These are phyloP conservation scores for Pyrgus malvae DNA, from an alignment of 2,888 invertebrate species.

Conservation along the genomic window DNA sequence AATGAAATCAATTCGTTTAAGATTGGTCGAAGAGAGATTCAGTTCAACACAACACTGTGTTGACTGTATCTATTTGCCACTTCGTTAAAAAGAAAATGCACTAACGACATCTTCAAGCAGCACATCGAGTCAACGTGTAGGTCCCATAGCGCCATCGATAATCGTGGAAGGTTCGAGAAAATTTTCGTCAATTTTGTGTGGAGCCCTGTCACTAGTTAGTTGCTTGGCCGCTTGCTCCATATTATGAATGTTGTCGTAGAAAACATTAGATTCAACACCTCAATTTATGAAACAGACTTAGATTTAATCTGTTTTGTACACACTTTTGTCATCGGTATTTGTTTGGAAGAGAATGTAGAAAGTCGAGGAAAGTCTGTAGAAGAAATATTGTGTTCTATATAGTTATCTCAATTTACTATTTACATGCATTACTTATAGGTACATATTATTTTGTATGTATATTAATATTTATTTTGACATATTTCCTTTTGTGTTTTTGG, in stretches of 20 bases:
- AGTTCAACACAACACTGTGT: not conserved
- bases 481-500: not conserved
- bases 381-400: not conserved
- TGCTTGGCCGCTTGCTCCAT: constrained; percentile 51
- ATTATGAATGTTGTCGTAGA: constrained; percentile 47
- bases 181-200: constrained; percentile 50
- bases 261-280: constrained; percentile 8
- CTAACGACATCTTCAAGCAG: constrained; percentile 68
- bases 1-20: constrained; percentile 6
- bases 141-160: constrained; percentile 65
- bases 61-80: not conserved
- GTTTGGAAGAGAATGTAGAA: not conserved
- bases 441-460: not conserved
- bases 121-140: constrained; percentile 66
- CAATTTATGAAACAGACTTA: not conserved
- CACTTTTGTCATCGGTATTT: not conserved
- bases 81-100: constrained; percentile 45
- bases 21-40: not conserved
- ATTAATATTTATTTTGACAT: not conserved
- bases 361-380: constrained; percentile 2
- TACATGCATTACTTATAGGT: not conserved
- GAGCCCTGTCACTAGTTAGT: constrained; percentile 47
- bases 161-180: constrained; percentile 67
- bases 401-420: not conserved
- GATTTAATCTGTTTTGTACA: not conserved